Evolutionary conservation across 64 coral and sea anemone species (phyloP), one percentile per base, ranked within the genome.

Genomic region (Catalaphyllia jardinei): DNA sequence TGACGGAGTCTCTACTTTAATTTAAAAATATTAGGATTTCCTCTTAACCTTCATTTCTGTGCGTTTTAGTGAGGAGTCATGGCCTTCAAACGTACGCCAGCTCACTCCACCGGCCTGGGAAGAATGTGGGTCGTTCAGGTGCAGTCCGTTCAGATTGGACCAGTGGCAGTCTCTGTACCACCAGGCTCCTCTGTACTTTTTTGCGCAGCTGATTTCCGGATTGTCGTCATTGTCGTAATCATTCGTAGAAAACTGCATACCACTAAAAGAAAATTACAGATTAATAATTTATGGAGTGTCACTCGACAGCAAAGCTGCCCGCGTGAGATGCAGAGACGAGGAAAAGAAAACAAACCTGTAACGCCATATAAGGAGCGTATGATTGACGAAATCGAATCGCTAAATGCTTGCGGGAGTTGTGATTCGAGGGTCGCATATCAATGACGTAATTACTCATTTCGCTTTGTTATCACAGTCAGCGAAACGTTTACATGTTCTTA

Each of bases 121-220:
- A 7, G 18, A 24, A 67, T 67, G 63, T 67, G 63, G 63, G 0
- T 33, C 17, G 18, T 20, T 51, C 1, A 49, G 39, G 46, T 93
- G 46, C 24, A 19, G 8, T 17, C 87, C 92, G n/a, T 94, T 94
- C 5, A 89, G 57, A 30, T 86, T 86, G 16, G 92, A 78, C 10
- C 55, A 3, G 7, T 31, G 22, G 16, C 87, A 89, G 1, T 5
- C 5, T 11, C 71, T 94, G 77, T 60, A 94, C 92, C 92, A 94
- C 87, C 87, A 94, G 25, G 33, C 92, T 8, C 38, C 73, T 42
- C 1, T 9, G 3, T 20, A 69, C 2, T 0, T 0, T 0, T 3
- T 2, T 25, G 87, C 79, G 64, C 92, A 94, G 25, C 73, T 78
- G 6, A 4, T 1, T 10, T 7, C 0, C 15, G 54, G 54, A 3